Percentiles rank a stretch among this genome's conserved stretches.
Evolutionary conservation across 2,888 invertebrate species (phyloP).

Genomic region (Auanema sp.): DNA sequence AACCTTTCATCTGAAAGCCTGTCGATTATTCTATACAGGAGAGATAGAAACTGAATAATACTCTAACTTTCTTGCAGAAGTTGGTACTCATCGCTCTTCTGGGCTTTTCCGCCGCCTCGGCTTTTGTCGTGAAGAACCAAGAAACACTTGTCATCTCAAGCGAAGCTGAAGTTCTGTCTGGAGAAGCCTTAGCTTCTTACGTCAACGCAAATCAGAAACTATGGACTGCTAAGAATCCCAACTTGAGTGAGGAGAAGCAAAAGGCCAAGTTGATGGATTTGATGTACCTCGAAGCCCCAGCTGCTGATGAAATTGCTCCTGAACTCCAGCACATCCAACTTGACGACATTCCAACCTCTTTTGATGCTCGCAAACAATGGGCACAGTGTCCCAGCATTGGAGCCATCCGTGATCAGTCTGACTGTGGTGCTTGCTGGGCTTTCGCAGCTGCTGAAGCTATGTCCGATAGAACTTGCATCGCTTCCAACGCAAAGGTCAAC

Average conservation of each 20-base stretch:
- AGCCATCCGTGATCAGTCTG: constrained; percentile 44
- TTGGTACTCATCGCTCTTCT: too few species aligned
- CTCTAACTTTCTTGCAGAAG: too few species aligned
- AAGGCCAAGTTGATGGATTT: not conserved
- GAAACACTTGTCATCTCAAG: constrained; percentile 5
- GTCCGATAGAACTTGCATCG: constrained; percentile 67
- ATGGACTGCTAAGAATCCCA: constrained; percentile 20
- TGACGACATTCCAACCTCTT: constrained; percentile 26
- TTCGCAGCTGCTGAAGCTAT: constrained; percentile 68
- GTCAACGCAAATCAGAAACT: constrained; percentile 47
- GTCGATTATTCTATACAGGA: too few species aligned
- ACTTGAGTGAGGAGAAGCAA: constrained; percentile 3
- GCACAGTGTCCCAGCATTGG: constrained; percentile 35
- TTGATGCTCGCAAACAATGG: constrained; percentile 41
- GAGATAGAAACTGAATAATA: too few species aligned
- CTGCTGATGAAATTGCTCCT: constrained; percentile 20
- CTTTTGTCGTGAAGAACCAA: not conserved
- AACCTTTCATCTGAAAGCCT: too few species aligned
- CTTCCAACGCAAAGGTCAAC: constrained; percentile 60
- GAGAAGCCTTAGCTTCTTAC: constrained; percentile 52
- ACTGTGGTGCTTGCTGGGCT: constrained; percentile 79
- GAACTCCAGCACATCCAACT: constrained; percentile 9
- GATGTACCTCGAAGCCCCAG: constrained; percentile 16
- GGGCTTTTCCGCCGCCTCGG: not conserved
- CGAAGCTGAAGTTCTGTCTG: constrained; percentile 30